These are phyloP conservation scores for Cyclopterus lumpus DNA, from an alignment of 2,797 vertebrate genomes.

Conservation along the genomic window DNA sequence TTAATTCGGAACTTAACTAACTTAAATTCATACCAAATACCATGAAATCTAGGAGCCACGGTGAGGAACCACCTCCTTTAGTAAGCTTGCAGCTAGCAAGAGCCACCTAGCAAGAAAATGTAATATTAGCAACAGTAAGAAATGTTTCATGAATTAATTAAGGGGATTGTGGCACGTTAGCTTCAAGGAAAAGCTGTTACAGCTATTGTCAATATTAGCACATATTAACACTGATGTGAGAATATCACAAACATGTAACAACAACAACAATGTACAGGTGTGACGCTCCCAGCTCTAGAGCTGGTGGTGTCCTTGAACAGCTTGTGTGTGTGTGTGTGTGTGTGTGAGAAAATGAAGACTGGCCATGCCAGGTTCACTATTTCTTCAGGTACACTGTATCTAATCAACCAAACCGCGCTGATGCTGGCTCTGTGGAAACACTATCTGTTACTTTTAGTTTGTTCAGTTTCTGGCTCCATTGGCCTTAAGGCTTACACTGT, in stretches of 20 bases:
- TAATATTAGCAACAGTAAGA: too few relatives aligned
- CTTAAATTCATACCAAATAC: background rate
- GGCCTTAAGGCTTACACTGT: conserved; percentile 63
- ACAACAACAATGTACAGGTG: conserved; percentile 59
- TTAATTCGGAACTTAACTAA: background rate
- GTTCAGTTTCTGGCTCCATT: conserved; percentile 73
- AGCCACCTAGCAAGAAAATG: background rate
- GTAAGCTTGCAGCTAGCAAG: conserved; percentile 3
- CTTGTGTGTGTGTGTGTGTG: conserved; percentile 35
- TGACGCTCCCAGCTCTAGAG: conserved; percentile 57
- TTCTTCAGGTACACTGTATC: conserved; percentile 69
- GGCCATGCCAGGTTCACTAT: conserved; percentile 60
- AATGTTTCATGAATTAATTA: background rate
- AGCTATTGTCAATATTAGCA: background rate
- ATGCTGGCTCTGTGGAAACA: conserved; percentile 69
- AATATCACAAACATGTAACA: background rate
- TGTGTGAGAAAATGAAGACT: conserved; percentile 25
- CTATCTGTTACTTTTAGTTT: conserved; percentile 76
- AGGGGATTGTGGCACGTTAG: background rate
- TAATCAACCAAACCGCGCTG: conserved; percentile 73
- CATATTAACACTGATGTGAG: background rate
- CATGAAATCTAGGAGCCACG: background rate
- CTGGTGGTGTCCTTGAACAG: conserved; percentile 68
- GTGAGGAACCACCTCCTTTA: background rate
- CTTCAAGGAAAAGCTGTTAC: background rate